Evolutionary conservation across 2,113 vertebrate species (phyloP), one percentile per base, ranked within the genome.

Genomic region (Willisornis vidua): DNA sequence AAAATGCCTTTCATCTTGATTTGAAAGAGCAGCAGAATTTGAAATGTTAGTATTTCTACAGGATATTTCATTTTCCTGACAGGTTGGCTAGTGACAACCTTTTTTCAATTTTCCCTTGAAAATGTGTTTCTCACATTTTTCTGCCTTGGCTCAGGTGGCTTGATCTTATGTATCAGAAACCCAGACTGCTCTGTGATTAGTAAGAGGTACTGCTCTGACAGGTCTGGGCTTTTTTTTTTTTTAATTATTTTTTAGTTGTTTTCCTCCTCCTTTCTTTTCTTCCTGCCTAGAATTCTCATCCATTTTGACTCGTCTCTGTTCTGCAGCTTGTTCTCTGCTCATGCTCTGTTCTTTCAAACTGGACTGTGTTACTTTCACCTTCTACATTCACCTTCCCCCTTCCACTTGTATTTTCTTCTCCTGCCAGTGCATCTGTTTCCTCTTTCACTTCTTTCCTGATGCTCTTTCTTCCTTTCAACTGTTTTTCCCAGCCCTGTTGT

Each of bases 361-460:
- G 77, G 17, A 25, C 54, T 61, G 9, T 18, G 7, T 49, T 84
- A 81, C 86, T 92, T 93, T 96, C 73, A 65, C 85, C 57, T 74
- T 94, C 29, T 85, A 33, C 33, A 5, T 61, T 91, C 76, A 52
- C 41, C 18, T 92, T 89, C 33, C 26, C 3, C 45, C 45, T 66
- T 67, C 15, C 51, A 18, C 26, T 35, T 5, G 5, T 89, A 14
- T 95, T 92, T 89, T 72, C 28, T 84, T 79, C 35, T 87, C n/a
- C 25, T 51, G 62, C 39, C 55, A 54, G 63, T 66, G 82, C 94
- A 94, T 88, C 87, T 96, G 90, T 96, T 97, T 96, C 94, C 94
- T 86, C 55, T 94, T 91, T 95, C 45, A 43, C 67, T 59, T 77
- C 72, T 96, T 90, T 90, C 49, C 72, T 90, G 68, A 54, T 76